Evolutionary conservation across 2,113 vertebrate species (phyloP).

Genomic region (Forbesichthys papilliferus): DNA sequence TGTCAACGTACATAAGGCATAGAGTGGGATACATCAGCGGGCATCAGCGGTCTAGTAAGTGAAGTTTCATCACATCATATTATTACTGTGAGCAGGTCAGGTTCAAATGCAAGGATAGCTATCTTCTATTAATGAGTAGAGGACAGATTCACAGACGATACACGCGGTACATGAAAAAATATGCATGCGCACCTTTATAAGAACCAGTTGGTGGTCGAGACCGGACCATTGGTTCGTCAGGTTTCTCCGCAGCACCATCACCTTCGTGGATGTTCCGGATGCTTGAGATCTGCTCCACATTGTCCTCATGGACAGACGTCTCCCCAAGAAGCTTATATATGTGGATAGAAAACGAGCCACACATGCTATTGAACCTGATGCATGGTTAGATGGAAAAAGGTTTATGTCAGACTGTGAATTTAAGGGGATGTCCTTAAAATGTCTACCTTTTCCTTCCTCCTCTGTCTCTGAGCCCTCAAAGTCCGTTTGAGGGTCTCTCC

Average conservation of each 20-base stretch:
- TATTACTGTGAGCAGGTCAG: too few species aligned
- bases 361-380: not conserved
- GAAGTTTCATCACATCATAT: too few species aligned
- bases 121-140: too few species aligned
- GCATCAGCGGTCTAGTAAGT: too few species aligned
- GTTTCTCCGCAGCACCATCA: constrained; percentile 20
- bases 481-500: constrained; percentile 66
- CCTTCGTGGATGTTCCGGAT: constrained; percentile 28
- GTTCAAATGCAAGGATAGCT: too few species aligned
- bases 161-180: not conserved
- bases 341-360: not conserved
- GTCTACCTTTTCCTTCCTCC: constrained; percentile 72
- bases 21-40: too few species aligned
- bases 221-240: constrained; percentile 5
- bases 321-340: constrained; percentile 61
- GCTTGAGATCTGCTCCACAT: constrained; percentile 37
- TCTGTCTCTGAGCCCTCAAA: constrained; percentile 63
- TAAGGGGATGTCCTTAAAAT: not conserved
- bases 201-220: constrained; percentile 39
- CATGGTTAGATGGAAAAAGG: too few species aligned
- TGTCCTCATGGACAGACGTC: constrained; percentile 36
- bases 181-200: constrained; percentile 51
- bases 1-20: too few species aligned
- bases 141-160: not conserved
- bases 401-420: not conserved